Conservation (phyloP, 2,113 vertebrate species). For the Willisornis vidua region DNA sequence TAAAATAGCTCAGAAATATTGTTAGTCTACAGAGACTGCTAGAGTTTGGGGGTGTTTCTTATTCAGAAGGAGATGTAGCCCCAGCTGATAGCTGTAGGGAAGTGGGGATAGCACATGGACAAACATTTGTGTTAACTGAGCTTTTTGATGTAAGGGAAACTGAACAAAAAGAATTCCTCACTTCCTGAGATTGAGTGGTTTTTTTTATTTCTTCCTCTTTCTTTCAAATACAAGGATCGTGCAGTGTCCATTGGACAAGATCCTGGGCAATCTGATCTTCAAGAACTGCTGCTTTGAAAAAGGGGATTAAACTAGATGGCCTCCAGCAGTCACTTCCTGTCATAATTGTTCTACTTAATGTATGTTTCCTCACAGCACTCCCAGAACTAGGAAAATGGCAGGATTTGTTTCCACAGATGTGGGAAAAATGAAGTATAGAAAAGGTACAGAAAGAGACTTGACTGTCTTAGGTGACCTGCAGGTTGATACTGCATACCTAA, state of each 20-base stretch:
- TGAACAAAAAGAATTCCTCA: not conserved
- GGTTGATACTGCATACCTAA: not conserved
- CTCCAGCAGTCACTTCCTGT: not conserved
- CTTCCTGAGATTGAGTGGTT: not conserved
- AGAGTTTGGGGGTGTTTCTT: not conserved
- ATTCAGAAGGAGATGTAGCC: not conserved
- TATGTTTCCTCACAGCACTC: not conserved
- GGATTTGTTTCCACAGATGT: not conserved
- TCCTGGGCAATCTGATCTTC: not conserved
- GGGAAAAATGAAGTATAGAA: not conserved
- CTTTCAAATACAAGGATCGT: not conserved
- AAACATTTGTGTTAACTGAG: not conserved
- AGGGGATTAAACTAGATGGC: not conserved
- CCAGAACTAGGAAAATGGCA: not conserved
- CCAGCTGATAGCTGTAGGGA: not conserved
- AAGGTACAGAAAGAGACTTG: not conserved
- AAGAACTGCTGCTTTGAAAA: not conserved
- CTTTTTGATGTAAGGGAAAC: not conserved
- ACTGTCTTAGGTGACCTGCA: not conserved
- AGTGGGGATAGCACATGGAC: not conserved
- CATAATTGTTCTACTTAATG: not conserved
- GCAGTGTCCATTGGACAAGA: not conserved
- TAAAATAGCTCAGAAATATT: not conserved
- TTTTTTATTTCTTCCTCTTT: not conserved
- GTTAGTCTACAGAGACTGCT: not conserved